These are phyloP conservation scores for Melinopterus prodromus DNA, from an alignment of 2,888 invertebrate genomes.

Conservation along the genomic window DNA sequence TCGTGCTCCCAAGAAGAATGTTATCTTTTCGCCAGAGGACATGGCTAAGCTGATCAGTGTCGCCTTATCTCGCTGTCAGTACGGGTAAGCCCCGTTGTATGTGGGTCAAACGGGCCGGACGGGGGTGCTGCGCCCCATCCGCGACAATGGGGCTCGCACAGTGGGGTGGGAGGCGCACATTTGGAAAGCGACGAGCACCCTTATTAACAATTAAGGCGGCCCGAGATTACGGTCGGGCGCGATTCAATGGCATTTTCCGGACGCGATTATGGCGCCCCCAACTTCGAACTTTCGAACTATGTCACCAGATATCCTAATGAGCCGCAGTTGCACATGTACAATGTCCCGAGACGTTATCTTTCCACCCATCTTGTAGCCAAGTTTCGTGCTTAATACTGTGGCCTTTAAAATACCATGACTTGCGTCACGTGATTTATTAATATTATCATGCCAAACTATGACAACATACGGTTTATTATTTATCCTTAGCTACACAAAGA, in stretches of 20 bases:
- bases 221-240: conserved; percentile 35
- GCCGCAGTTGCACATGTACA: conserved; percentile 43
- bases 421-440: background rate
- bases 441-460: too few relatives aligned
- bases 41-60: background rate
- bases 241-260: conserved; percentile 33
- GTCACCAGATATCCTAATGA: conserved; percentile 46
- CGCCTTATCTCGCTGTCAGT: background rate
- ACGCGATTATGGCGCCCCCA: conserved; percentile 28
- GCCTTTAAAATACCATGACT: background rate
- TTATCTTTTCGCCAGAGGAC: background rate
- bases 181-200: conserved; percentile 19
- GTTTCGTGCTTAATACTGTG: background rate
- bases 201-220: conserved; percentile 30
- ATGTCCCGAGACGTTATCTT: conserved; percentile 33
- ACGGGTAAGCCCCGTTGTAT: background rate
- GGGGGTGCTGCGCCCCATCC: conserved; percentile 13
- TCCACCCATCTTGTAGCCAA: background rate
- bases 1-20: background rate
- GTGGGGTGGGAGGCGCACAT: background rate
- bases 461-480: too few relatives aligned
- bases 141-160: background rate
- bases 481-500: too few relatives aligned
- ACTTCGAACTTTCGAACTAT: conserved; percentile 41
- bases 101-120: conserved; percentile 15